Evolutionary conservation across 2,888 invertebrate genomes (phyloP).

Genomic region (Crioceris asparagi): DNA sequence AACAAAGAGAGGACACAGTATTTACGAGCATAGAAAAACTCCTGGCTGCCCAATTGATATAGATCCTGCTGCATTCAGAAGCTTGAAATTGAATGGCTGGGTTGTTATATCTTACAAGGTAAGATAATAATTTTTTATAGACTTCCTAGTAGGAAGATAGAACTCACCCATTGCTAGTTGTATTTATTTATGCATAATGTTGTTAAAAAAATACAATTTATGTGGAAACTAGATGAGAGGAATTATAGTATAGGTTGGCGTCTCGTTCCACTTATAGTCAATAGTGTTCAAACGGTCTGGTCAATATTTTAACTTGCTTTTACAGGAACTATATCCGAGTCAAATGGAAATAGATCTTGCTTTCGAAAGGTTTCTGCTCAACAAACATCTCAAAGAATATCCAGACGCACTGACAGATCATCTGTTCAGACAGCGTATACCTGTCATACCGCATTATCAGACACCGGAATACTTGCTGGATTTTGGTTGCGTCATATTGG

Average conservation of each 20-base stretch:
- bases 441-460: conserved; percentile 41
- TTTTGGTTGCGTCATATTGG: conserved; percentile 45
- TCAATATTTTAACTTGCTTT: conserved; percentile 1
- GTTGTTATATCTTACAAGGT: conserved; percentile 15
- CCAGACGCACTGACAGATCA: conserved; percentile 36
- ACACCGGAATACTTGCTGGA: conserved; percentile 46
- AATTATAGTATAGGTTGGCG: background rate
- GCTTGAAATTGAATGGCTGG: conserved; percentile 19
- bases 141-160: background rate
- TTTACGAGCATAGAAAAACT: too few relatives aligned
- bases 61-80: conserved; percentile 1
- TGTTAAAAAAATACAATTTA: background rate
- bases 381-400: conserved; percentile 38
- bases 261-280: too few relatives aligned
- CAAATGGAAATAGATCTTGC: conserved; percentile 51
- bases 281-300: too few relatives aligned
- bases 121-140: background rate
- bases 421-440: conserved; percentile 19
- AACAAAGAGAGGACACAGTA: conserved; percentile 3
- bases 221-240: background rate
- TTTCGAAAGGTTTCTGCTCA: conserved; percentile 45
- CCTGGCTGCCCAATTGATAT: conserved; percentile 12
- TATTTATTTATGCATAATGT: background rate
- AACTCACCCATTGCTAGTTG: background rate
- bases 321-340: conserved; percentile 35